Conservation (phyloP, 2,113 vertebrate genomes). For the Gallinago paraguaiae region DNA sequence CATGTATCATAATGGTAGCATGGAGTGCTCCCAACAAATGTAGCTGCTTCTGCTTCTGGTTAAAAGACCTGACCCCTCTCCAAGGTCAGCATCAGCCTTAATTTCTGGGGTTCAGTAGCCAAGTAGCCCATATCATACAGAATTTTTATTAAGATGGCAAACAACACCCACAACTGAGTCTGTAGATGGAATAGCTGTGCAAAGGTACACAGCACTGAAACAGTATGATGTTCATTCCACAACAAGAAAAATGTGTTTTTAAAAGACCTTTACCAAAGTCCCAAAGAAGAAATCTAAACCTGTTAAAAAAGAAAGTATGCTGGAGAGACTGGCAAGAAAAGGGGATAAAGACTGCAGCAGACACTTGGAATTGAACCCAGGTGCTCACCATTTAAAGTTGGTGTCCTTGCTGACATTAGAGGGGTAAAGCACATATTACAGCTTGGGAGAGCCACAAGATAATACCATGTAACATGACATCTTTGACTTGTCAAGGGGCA, state of each 20-base stretch:
- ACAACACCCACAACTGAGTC: background rate
- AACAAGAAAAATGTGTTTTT: background rate
- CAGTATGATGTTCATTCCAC: background rate
- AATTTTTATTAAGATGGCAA: background rate
- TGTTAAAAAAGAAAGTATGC: background rate
- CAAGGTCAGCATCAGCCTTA: background rate
- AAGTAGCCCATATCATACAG: background rate
- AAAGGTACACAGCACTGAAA: background rate
- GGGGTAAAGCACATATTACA: background rate
- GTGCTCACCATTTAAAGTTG: background rate
- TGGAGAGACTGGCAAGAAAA: background rate
- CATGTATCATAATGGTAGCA: background rate
- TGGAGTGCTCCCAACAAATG: background rate
- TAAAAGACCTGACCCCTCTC: background rate
- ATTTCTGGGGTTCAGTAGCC: background rate
- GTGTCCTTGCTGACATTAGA: background rate
- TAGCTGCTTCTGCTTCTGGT: background rate
- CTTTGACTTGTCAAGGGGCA: background rate
- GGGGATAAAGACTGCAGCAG: background rate
- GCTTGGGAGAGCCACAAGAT: background rate
- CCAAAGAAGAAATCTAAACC: background rate
- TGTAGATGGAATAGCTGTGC: background rate
- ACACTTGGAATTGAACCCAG: background rate
- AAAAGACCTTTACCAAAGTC: background rate
- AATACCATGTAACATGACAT: background rate